A percentile compares a stretch with the other conserved stretches of the same genome.
Conservation (phyloP, 1,140 invertebrate species). For the Drosophila nebulosa region DNA sequence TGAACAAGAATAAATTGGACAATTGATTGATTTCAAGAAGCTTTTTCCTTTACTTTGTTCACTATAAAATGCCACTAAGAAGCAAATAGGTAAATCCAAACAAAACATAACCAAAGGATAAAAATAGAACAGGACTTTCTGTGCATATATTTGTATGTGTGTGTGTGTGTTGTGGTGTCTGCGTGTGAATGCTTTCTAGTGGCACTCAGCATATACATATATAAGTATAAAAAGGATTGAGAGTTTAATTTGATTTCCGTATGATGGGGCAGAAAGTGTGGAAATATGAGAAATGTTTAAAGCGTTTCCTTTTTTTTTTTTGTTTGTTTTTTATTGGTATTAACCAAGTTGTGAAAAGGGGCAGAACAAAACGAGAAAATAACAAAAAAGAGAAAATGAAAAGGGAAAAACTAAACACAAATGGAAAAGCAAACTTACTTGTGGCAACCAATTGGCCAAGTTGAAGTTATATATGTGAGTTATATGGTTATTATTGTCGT, state of each 20-base stretch:
- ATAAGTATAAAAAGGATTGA: slow-evolving; percentile 45
- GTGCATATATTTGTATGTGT: background rate
- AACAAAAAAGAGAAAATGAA: background rate
- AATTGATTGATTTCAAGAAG: background rate
- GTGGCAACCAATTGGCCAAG: slow-evolving; percentile 65
- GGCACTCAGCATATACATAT: background rate
- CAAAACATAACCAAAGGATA: slow-evolving; percentile 14
- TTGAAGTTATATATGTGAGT: slow-evolving; percentile 47
- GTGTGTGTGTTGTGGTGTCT: slow-evolving; percentile 8
- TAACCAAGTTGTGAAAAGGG: background rate
- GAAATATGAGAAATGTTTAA: slow-evolving; percentile 35
- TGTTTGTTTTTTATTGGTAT: too few relatives aligned
- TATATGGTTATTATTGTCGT: slow-evolving; percentile 36
- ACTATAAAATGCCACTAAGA: background rate
- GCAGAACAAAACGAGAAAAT: slow-evolving; percentile 32
- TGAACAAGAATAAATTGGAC: background rate
- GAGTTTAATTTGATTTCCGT: slow-evolving; percentile 72
- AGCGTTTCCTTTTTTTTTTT: background rate
- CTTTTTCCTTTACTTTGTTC: background rate
- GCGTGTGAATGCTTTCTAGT: slow-evolving; percentile 14
- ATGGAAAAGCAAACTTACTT: slow-evolving; percentile 64
- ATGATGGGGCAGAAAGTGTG: slow-evolving; percentile 31
- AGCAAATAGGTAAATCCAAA: slow-evolving; percentile 1
- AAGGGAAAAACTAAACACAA: slow-evolving; percentile 1
- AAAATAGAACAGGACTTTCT: slow-evolving; percentile 23